Evolutionary conservation across 1,140 invertebrate genomes (phyloP).

Genomic region (Oedothorax gibbosus): DNA sequence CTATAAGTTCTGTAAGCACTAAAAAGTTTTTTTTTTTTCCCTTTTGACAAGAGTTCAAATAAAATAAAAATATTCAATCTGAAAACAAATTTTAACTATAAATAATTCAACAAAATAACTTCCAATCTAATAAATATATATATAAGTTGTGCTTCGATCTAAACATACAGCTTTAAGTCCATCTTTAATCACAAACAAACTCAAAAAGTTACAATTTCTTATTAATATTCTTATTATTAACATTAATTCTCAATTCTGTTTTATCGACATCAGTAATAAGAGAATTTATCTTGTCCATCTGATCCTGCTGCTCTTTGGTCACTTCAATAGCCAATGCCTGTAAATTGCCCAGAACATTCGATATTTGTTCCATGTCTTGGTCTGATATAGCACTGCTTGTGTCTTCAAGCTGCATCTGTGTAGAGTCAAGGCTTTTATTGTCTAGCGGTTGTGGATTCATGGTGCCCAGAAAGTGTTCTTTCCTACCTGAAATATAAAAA

Average conservation of each 20-base stretch:
- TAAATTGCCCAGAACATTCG: conserved; percentile 26
- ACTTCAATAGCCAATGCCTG: conserved; percentile 31
- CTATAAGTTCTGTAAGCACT: too few species aligned
- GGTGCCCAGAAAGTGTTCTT: too few species aligned
- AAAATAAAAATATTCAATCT: too few species aligned
- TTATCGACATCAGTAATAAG: conserved; percentile 39
- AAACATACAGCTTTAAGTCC: too few species aligned
- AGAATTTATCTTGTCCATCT: conserved; percentile 40
- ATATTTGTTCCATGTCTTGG: conserved; percentile 42
- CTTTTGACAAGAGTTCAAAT: too few species aligned
- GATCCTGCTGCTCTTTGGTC: conserved; percentile 25
- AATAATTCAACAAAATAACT: too few species aligned
- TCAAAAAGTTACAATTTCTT: neutral
- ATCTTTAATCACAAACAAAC: too few species aligned
- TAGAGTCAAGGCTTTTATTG: neutral
- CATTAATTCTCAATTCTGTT: conserved; percentile 35
- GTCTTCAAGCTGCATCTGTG: neutral
- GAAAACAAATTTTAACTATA: too few species aligned
- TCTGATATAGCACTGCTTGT: conserved; percentile 16
- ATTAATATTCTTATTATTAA: conserved; percentile 22
- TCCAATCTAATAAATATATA: too few species aligned
- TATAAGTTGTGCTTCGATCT: too few species aligned
- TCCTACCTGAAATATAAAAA: too few species aligned
- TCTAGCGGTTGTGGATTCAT: neutral
- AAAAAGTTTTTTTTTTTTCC: too few species aligned